phyloP scores from a whole-genome alignment of 2,888 invertebrate species.

The Orgyia antiqua region DNA sequence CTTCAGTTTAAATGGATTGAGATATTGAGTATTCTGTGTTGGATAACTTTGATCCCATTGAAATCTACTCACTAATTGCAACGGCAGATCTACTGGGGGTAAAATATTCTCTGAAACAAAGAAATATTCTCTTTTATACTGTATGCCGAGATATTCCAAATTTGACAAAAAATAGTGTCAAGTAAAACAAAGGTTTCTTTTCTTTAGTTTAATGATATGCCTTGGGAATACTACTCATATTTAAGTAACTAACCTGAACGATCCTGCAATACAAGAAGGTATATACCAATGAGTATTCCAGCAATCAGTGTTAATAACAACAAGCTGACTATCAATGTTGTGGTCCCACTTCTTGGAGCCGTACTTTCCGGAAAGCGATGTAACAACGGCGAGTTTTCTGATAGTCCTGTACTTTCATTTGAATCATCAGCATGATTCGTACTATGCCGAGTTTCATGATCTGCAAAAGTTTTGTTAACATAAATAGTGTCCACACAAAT shows the following conservation, averaged over 20 bases:
- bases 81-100: constrained; percentile 43
- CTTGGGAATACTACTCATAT: too few relatives aligned
- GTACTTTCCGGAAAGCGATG: constrained; percentile 31
- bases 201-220: too few relatives aligned
- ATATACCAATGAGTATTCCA: constrained; percentile 57
- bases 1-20: constrained; percentile 27
- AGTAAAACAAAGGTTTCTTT: too few relatives aligned
- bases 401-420: constrained; percentile 6
- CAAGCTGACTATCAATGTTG: constrained; percentile 37
- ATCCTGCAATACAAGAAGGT: constrained; percentile 52
- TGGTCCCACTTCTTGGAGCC: constrained; percentile 21
- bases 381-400: constrained; percentile 49
- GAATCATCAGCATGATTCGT: constrained; percentile 31
- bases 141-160: too few relatives aligned
- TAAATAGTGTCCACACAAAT: constrained; percentile 8
- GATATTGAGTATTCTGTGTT: constrained; percentile 4
- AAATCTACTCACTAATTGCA: constrained; percentile 34
- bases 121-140: too few relatives aligned
- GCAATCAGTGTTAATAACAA: constrained; percentile 42
- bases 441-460: constrained; percentile 52
- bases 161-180: too few relatives aligned
- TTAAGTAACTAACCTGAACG: constrained; percentile 46
- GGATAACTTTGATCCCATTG: constrained; percentile 31
- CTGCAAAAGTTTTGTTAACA: constrained; percentile 28
- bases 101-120: constrained; percentile 47